These are phyloP conservation scores for Rhinophrynus dorsalis DNA, from an alignment of 2,797 vertebrate species.

Conservation along the genomic window DNA sequence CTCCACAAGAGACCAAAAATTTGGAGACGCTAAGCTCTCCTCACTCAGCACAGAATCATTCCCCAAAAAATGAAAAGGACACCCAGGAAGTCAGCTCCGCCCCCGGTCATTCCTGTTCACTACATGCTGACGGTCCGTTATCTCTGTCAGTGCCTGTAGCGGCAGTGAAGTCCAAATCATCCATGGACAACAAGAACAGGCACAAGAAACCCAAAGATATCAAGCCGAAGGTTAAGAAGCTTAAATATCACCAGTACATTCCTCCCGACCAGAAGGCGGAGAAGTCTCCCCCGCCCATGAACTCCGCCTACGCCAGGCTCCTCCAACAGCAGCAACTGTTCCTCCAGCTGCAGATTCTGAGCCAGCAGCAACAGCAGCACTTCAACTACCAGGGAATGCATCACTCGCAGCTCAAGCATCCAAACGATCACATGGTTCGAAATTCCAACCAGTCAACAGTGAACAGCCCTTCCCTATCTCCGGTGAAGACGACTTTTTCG, in stretches of 20 bases:
- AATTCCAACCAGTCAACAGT: conserved; percentile 73
- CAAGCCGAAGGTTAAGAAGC: conserved; percentile 94
- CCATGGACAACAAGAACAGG: conserved; percentile 84
- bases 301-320: conserved; percentile 92
- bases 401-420: conserved; percentile 74
- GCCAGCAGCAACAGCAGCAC: conserved; percentile 86
- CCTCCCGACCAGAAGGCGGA: conserved; percentile 76
- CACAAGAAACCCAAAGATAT: conserved; percentile 98
- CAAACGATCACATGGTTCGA: conserved; percentile 78
- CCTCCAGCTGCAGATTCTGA: conserved; percentile 96
- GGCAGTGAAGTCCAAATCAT: conserved; percentile 87
- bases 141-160: conserved; percentile 69
- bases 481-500: conserved; percentile 85
- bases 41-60: conserved; percentile 67
- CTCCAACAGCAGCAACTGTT: conserved; percentile 98
- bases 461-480: conserved; percentile 81
- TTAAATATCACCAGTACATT: neutral
- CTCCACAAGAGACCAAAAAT: conserved; percentile 67
- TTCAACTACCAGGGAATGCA: conserved; percentile 84
- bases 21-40: conserved; percentile 64
- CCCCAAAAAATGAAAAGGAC: conserved; percentile 67
- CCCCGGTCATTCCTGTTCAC: conserved; percentile 66
- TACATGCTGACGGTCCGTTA: conserved; percentile 65
- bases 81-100: conserved; percentile 43
- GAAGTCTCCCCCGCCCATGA: conserved; percentile 96